Evolutionary conservation across 2,113 vertebrate genomes (phyloP).

Genomic region (Empidonax traillii): DNA sequence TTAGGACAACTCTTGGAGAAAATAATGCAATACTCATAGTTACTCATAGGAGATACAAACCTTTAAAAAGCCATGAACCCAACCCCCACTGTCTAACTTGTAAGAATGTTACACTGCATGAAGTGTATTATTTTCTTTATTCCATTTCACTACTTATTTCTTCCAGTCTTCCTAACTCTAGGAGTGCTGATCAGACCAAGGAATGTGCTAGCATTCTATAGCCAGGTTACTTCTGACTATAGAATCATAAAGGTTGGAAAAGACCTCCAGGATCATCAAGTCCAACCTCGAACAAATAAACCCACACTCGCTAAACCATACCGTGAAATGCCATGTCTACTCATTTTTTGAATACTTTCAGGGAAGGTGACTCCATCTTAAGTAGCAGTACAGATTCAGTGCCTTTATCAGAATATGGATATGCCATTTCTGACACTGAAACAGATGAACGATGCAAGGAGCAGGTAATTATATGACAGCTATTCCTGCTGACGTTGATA

Average conservation of each 20-base stretch:
- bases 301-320: neutral
- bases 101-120: neutral
- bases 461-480: neutral
- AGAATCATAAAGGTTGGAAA: neutral
- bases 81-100: rapidly evolving
- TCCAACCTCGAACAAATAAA: neutral
- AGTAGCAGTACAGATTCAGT: neutral
- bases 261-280: neutral
- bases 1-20: neutral
- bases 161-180: neutral
- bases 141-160: neutral
- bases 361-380: neutral
- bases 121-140: rapidly evolving
- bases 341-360: neutral
- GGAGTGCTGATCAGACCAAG: neutral
- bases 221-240: neutral
- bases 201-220: neutral
- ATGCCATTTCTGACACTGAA: neutral
- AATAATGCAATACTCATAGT: neutral
- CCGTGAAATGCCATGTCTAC: neutral
- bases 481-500: neutral
- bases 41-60: rapidly evolving
- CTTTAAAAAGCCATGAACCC: neutral
- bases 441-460: neutral
- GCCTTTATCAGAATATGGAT: rapidly evolving